These are phyloP conservation scores for Thera britannica DNA, from an alignment of 2,888 invertebrate species.

Conservation along the genomic window DNA sequence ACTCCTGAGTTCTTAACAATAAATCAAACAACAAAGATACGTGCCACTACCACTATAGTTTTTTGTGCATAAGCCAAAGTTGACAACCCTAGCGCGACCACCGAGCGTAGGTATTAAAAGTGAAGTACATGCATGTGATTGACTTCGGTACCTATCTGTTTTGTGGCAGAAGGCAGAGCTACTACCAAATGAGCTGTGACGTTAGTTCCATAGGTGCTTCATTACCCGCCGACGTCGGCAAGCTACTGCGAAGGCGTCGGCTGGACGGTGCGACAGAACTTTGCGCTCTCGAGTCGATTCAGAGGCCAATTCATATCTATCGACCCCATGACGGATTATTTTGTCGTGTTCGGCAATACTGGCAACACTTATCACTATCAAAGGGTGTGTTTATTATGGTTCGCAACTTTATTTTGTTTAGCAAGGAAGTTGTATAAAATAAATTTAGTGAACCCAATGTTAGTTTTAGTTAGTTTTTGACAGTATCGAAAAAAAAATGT, in stretches of 20 bases:
- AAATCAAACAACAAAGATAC: no score
- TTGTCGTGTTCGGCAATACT: constrained; percentile 81
- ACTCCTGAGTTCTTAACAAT: no score
- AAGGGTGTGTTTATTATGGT: constrained; percentile 44
- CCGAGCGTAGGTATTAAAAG: no score
- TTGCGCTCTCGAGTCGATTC: constrained; percentile 96
- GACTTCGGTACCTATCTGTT: no score
- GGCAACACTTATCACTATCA: constrained; percentile 93
- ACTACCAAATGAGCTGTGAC: background rate
- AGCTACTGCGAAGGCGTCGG: constrained; percentile 93
- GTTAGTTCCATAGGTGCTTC: constrained; percentile 86
- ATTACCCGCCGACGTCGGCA: constrained; percentile 98
- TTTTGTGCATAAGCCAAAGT: no score
- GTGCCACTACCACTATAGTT: no score
- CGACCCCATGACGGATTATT: constrained; percentile 86
- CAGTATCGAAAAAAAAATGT: no score
- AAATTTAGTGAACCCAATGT: background rate
- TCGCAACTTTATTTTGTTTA: background rate
- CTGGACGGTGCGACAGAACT: constrained; percentile 96
- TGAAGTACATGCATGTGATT: no score
- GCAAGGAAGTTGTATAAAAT: background rate
- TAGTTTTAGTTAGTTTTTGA: no score
- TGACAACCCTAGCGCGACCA: no score
- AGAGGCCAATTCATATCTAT: constrained; percentile 96
- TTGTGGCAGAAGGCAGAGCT: no score